phyloP scores from a whole-genome alignment of 1,140 invertebrate species.

The Globodera rostochiensis region DNA sequence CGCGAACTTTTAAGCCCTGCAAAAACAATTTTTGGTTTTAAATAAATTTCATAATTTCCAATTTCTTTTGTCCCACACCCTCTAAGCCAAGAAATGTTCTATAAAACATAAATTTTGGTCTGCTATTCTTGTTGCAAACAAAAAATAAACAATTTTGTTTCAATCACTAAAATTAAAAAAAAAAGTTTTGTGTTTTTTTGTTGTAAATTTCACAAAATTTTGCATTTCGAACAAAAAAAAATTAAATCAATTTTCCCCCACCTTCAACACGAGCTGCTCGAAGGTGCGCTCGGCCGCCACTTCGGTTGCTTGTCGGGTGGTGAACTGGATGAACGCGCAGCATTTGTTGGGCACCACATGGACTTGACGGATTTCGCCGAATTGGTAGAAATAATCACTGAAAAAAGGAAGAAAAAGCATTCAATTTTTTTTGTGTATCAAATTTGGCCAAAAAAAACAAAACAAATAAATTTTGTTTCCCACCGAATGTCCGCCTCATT shows the following conservation, averaged over 20 bases:
- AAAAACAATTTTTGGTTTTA: constrained; percentile 65
- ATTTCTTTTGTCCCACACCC: too few species aligned
- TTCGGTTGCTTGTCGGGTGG: constrained; percentile 83
- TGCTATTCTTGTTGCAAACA: too few species aligned
- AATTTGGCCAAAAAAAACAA: background rate
- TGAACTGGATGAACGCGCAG: constrained; percentile 97
- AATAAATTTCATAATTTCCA: too few species aligned
- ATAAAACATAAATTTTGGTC: too few species aligned
- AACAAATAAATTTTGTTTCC: background rate
- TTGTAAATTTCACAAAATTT: too few species aligned
- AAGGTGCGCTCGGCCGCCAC: constrained; percentile 92
- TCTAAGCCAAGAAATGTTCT: too few species aligned
- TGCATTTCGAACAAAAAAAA: too few species aligned
- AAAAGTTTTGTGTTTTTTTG: too few species aligned
- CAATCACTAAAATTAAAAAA: too few species aligned
- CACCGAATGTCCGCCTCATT: constrained; percentile 85
- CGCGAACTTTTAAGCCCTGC: constrained; percentile 81
- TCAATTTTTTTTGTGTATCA: too few species aligned
- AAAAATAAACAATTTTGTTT: too few species aligned
- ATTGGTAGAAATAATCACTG: constrained; percentile 92
- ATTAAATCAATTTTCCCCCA: constrained; percentile 32
- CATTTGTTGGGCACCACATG: constrained; percentile 89
- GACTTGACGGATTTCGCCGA: constrained; percentile 93
- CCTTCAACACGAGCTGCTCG: constrained; percentile 79
- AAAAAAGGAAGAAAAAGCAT: constrained; percentile 33